phyloP scores from a whole-genome alignment of 1,140 invertebrate species.

The Conus ventricosus region DNA sequence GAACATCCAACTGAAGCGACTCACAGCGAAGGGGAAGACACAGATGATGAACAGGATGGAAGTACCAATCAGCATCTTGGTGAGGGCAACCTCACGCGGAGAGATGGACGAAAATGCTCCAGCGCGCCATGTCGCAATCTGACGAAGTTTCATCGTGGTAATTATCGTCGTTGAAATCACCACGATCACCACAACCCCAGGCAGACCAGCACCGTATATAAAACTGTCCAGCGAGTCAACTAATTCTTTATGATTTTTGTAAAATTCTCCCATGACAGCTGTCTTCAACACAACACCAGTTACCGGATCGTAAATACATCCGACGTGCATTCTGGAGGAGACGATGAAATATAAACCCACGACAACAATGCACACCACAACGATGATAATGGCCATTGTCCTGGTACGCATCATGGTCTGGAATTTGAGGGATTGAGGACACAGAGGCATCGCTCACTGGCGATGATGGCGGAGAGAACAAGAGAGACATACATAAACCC shows the following conservation, averaged over 20 bases:
- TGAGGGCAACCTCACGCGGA: conserved; percentile 6
- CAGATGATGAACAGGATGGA: conserved; percentile 13
- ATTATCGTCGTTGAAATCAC: neutral
- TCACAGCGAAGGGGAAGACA: neutral
- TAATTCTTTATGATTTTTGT: neutral
- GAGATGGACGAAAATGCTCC: neutral
- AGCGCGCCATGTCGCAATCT: neutral
- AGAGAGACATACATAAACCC: neutral
- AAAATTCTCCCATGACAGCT: neutral
- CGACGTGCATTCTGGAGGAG: neutral
- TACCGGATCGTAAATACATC: neutral
- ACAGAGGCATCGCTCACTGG: conserved; percentile 28
- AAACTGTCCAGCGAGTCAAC: conserved; percentile 2
- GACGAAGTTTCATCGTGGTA: neutral
- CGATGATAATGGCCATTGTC: conserved; percentile 15
- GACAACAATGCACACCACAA: neutral
- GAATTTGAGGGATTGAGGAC: conserved; percentile 1
- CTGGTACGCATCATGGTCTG: neutral
- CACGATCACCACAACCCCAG: neutral
- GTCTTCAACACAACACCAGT: neutral
- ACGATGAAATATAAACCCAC: neutral
- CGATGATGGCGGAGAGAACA: conserved; percentile 15
- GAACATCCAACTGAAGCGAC: neutral
- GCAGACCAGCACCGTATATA: conserved; percentile 14
- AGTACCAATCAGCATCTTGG: conserved; percentile 3